Evolutionary conservation across 2,797 vertebrate species (phyloP).

Genomic region (Antrozous pallidus): DNA sequence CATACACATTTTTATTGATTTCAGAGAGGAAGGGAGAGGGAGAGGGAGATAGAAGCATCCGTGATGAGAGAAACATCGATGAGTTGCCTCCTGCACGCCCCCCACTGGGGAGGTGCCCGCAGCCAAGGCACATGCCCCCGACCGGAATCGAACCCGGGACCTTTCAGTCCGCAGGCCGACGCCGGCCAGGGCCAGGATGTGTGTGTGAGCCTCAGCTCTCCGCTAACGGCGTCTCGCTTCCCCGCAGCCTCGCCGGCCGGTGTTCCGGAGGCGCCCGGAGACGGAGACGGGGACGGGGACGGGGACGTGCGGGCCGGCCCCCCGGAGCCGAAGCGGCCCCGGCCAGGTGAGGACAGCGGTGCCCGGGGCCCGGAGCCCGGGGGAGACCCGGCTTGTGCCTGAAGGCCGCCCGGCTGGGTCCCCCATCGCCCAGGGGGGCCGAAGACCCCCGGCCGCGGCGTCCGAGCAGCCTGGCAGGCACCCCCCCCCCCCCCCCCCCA

Average conservation of each 20-base stretch:
- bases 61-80: too few species aligned
- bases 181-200: too few species aligned
- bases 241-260: background rate
- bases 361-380: background rate
- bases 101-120: too few species aligned
- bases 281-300: too few species aligned
- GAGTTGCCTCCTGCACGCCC: too few species aligned
- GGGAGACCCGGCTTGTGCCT: background rate
- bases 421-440: background rate
- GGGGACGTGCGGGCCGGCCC: constrained; percentile 86
- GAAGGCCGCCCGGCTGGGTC: background rate
- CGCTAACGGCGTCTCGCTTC: background rate
- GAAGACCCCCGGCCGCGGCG: too few species aligned
- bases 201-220: background rate
- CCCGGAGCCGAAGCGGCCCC: constrained; percentile 89
- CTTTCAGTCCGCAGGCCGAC: too few species aligned
- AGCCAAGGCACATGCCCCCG: too few species aligned
- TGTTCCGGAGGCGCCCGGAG: constrained; percentile 86
- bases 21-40: too few species aligned
- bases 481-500: background rate
- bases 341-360: constrained; percentile 78
- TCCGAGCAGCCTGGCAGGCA: rapidly evolving
- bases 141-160: too few species aligned
- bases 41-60: too few species aligned
- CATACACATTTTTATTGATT: too few species aligned